Conservation (phyloP, 1,140 invertebrate species). For the Artemia franciscana region DNA sequence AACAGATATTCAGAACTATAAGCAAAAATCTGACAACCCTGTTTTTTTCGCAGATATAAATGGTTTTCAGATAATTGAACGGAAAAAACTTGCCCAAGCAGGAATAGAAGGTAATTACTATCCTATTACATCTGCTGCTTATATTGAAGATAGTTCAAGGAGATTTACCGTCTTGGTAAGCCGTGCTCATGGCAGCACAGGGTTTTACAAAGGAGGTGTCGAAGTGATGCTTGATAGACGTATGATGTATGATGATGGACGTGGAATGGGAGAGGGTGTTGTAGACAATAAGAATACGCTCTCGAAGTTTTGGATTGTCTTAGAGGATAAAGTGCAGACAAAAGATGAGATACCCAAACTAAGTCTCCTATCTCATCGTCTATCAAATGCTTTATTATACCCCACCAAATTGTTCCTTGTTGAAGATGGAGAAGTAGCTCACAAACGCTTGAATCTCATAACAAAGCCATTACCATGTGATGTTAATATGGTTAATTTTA, state of each 20-base stretch:
- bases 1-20: conserved; percentile 40
- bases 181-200: conserved; percentile 32
- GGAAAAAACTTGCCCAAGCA: conserved; percentile 43
- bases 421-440: conserved; percentile 24
- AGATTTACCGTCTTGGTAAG: conserved; percentile 51
- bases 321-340: conserved; percentile 34
- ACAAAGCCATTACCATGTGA: conserved; percentile 52
- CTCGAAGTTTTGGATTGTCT: conserved; percentile 51
- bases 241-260: conserved; percentile 56
- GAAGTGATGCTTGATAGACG: conserved; percentile 66
- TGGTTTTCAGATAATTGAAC: conserved; percentile 70
- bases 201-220: conserved; percentile 45
- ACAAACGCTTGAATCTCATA: conserved; percentile 24
- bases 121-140: conserved; percentile 55
- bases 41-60: conserved; percentile 85
- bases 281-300: conserved; percentile 55
- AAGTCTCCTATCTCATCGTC: conserved; percentile 39
- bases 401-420: conserved; percentile 43
- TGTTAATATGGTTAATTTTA: conserved; percentile 52
- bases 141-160: conserved; percentile 48
- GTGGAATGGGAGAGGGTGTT: conserved; percentile 73
- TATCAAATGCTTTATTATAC: conserved; percentile 45
- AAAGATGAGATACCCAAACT: conserved; percentile 26
- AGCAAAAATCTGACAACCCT: conserved; percentile 37
- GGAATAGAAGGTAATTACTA: conserved; percentile 72